Percentiles rank a stretch among this genome's conserved stretches.
These are phyloP conservation scores for Ibidorhyncha struthersii DNA, from an alignment of 2,113 vertebrate genomes.

Conservation along the genomic window DNA sequence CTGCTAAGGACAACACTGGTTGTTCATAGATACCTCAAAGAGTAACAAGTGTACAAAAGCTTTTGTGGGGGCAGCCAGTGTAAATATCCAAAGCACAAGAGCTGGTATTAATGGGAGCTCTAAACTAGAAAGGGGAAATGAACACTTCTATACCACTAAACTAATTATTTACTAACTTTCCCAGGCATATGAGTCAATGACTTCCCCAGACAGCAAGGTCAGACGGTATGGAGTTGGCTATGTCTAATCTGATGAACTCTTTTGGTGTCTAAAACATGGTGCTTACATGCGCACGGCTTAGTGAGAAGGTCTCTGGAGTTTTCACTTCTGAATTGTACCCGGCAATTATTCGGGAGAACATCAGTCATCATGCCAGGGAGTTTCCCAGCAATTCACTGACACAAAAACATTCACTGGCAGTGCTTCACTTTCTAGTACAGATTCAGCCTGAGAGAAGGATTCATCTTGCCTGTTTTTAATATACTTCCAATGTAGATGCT, in stretches of 20 bases:
- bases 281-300: rapidly evolving
- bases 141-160: not conserved
- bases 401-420: not conserved
- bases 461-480: not conserved
- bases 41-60: not conserved
- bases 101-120: not conserved
- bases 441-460: not conserved
- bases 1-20: not conserved
- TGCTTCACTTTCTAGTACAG: not conserved
- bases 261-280: not conserved
- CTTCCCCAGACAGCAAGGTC: not conserved
- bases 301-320: not conserved
- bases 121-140: not conserved
- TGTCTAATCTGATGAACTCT: not conserved
- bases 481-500: not conserved
- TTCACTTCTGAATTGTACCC: not conserved
- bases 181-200: not conserved
- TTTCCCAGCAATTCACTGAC: not conserved
- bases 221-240: not conserved
- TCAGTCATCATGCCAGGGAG: not conserved
- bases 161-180: not conserved
- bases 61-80: not conserved
- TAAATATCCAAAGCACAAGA: not conserved
- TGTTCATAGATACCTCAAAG: not conserved
- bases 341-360: not conserved